Evolutionary conservation across 2,888 invertebrate genomes (phyloP).

Genomic region (Ctena decussata): DNA sequence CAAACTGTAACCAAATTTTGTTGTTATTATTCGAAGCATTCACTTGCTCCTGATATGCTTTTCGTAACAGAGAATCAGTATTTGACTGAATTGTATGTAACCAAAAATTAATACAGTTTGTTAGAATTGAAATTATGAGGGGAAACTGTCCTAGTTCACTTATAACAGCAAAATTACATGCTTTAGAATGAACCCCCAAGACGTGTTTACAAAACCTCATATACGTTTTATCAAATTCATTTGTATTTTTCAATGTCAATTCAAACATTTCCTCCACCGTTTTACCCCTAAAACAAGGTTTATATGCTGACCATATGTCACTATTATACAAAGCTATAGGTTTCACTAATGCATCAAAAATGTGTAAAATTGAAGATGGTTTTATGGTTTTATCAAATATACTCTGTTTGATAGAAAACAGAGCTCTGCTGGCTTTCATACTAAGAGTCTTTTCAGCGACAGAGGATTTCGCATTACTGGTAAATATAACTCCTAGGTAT

Average conservation of each 20-base stretch:
- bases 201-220: neutral
- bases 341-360: neutral
- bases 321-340: neutral
- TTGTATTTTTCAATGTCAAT: neutral
- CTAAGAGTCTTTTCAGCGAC: neutral
- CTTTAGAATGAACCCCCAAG: neutral
- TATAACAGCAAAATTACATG: neutral
- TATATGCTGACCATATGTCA: neutral
- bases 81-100: neutral
- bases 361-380: too few relatives aligned
- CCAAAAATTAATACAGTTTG: too few relatives aligned
- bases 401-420: too few relatives aligned
- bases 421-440: neutral
- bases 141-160: neutral
- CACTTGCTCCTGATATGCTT: neutral
- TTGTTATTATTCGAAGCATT: neutral
- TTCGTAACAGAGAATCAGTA: neutral
- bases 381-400: too few relatives aligned
- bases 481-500: neutral
- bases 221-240: neutral
- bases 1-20: too few relatives aligned
- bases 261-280: neutral
- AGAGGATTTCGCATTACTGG: neutral
- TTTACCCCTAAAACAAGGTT: neutral
- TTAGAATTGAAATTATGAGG: too few relatives aligned